Conservation (phyloP, 2,113 vertebrate species). For the Hydropotes inermis region DNA sequence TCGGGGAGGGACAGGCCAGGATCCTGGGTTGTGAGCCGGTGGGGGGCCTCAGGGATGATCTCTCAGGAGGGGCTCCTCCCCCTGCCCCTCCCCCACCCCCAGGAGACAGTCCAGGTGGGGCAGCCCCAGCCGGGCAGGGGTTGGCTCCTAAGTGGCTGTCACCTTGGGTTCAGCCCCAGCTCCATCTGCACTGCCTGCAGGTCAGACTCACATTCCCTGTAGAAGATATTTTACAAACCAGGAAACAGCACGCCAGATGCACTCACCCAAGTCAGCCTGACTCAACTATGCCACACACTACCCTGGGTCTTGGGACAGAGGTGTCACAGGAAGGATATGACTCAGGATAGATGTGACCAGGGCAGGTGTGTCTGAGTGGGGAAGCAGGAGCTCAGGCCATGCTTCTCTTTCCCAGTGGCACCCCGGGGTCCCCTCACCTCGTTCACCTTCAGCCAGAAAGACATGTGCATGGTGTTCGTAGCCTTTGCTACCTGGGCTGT, state of each 20-base stretch:
- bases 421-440: conserved; percentile 39
- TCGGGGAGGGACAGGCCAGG: neutral
- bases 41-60: neutral
- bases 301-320: neutral
- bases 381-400: accelerated
- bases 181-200: neutral
- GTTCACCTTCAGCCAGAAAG: conserved; percentile 79
- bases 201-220: neutral
- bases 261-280: neutral
- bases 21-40: neutral
- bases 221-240: neutral
- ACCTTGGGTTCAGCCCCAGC: neutral
- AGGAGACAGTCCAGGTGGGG: neutral
- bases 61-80: neutral
- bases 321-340: neutral
- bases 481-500: conserved; percentile 97
- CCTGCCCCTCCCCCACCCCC: neutral
- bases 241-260: neutral
- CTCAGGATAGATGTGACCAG: neutral
- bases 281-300: neutral
- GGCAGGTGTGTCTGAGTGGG: neutral
- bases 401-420: conserved; percentile 61
- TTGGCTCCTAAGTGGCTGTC: neutral
- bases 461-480: conserved; percentile 95
- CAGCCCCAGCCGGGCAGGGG: neutral